A percentile compares a stretch with the other conserved stretches of the same genome.
These are phyloP conservation scores for Malurus splendens DNA, from an alignment of 2,797 vertebrate genomes.

Conservation along the genomic window DNA sequence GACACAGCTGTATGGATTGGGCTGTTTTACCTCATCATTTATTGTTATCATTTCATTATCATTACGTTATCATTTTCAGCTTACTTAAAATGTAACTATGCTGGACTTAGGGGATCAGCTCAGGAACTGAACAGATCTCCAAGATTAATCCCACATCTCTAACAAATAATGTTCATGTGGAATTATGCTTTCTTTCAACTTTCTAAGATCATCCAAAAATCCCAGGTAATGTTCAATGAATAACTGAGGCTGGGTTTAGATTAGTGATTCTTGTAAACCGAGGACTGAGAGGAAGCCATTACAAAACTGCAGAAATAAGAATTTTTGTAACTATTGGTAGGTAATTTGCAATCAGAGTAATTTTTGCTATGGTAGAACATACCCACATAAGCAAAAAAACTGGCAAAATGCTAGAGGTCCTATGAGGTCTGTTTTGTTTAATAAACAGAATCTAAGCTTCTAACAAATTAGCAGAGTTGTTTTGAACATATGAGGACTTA, in stretches of 20 bases:
- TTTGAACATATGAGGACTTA: background rate
- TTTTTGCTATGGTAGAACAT: background rate
- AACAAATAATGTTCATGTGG: background rate
- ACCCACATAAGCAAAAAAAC: background rate
- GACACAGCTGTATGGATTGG: background rate
- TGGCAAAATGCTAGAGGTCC: background rate
- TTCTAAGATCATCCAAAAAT: background rate
- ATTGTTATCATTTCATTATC: background rate
- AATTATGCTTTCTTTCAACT: background rate
- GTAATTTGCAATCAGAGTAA: background rate
- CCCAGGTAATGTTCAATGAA: background rate
- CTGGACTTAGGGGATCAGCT: background rate
- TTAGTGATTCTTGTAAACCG: background rate
- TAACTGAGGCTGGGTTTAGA: background rate
- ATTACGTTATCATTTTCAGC: background rate
- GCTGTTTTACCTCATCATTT: background rate
- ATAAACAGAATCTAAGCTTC: background rate
- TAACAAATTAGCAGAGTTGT: background rate
- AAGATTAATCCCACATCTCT: background rate
- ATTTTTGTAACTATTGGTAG: background rate
- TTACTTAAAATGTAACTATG: background rate
- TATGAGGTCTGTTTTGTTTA: background rate
- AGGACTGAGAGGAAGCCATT: background rate
- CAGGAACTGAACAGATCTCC: background rate
- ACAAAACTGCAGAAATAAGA: background rate